Percentiles rank a stretch among this genome's conserved stretches.
phyloP scores from a whole-genome alignment of 2,113 vertebrate species.

The Aldabrachelys gigantea region DNA sequence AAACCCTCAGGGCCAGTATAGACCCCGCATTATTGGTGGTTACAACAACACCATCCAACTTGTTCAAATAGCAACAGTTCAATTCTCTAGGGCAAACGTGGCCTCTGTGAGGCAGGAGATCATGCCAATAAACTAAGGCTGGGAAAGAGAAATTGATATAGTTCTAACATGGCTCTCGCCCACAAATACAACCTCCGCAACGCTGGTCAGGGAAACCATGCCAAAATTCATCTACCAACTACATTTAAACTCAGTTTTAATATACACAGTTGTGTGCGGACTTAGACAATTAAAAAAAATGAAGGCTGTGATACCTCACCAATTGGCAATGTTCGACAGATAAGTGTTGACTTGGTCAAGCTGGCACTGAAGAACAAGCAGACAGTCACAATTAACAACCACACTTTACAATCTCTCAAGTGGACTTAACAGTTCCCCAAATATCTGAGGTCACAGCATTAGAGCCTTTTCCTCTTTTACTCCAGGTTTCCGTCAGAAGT shows the following conservation, averaged over 20 bases:
- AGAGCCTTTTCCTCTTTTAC: slow-evolving; percentile 41
- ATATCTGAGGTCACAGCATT: slow-evolving; percentile 15
- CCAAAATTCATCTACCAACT: neutral
- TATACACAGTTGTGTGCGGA: neutral
- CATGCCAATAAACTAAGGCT: accelerated
- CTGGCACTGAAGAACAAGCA: slow-evolving; percentile 48
- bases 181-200: neutral
- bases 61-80: neutral
- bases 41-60: neutral
- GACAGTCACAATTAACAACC: slow-evolving; percentile 65
- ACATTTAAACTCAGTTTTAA: neutral
- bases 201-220: neutral
- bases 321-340: slow-evolving; percentile 33
- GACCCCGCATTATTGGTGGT: neutral
- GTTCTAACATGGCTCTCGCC: neutral
- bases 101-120: accelerated
- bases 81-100: neutral
- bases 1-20: neutral
- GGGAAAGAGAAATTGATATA: neutral
- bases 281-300: neutral
- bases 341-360: slow-evolving; percentile 50
- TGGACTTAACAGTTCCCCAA: slow-evolving; percentile 38
- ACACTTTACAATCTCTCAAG: slow-evolving; percentile 57
- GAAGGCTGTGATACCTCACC: slow-evolving; percentile 6
- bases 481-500: slow-evolving; percentile 49